Base-by-base conservation (phyloP, 2,113 vertebrate species). In the Geothlypis trichas region DNA sequence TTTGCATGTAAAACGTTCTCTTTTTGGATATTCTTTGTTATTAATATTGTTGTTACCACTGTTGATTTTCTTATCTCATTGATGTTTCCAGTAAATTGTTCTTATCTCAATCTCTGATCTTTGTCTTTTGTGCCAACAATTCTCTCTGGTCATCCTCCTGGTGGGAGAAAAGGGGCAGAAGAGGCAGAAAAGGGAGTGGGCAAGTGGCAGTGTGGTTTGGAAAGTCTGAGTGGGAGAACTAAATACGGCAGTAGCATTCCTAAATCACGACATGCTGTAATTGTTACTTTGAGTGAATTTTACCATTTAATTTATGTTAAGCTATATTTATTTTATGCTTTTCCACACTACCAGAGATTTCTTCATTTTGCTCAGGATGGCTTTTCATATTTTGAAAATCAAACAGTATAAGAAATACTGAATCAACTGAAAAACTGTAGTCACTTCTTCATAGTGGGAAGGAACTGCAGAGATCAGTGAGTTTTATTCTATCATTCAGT, bases 121-220 rank as follows among this genome's bases (percentile, higher is more conserved):
- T 61, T 67, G 19, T 13, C 33, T 46, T n/a, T 51, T 46, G 33
- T 46, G 37, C 15, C 33, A 52, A 7, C 5, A 30, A 4, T 52
- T 67, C 39, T 52, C 10, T 30, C 19, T 58, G 39, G 44, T 49
- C 31, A 31, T 26, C 21, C 37, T 51, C 17, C 21, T 7, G 2
- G 13, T 51, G 44, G 17, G 20, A 7, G 5, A 21, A 59, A 51
- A 5, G 2, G 4, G 2, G 15, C 2, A 44, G 15, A 66, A 42
- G 19, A 23, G 33, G 27, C 1, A 1, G 19, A 28, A 52, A 41
- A 37, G 44, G 19, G 9, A 58, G 18, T 1, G 2, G 74, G 15
- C 0, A 0, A 42, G 15, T 1, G 2, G 13, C 37, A 39, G 19
- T 11, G 19, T 66, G 37, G 12, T 44, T 81, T n/a, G 27, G 19